phyloP scores from a whole-genome alignment of 2,888 invertebrate genomes.

The Tiliacea aurago region DNA sequence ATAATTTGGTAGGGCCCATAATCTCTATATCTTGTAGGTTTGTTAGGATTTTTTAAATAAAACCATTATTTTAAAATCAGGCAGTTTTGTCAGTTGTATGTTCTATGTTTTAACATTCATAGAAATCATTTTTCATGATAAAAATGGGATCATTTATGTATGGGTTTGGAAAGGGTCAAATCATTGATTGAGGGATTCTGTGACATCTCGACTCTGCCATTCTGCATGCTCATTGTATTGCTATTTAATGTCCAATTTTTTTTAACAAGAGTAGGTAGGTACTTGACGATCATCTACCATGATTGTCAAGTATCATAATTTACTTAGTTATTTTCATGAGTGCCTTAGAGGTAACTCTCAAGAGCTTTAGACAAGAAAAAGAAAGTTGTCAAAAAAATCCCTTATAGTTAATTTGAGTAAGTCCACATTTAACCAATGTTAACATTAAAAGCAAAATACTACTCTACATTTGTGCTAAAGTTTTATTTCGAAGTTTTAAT shows the following conservation, averaged over 20 bases:
- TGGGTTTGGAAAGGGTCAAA: neutral
- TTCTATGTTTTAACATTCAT: conserved; percentile 40
- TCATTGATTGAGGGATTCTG: neutral
- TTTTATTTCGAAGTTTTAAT: conserved; percentile 5
- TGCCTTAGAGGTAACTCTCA: neutral
- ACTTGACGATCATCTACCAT: neutral
- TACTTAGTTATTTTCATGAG: neutral
- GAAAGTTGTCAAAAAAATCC: neutral
- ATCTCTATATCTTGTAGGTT: neutral
- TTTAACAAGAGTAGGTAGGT: neutral
- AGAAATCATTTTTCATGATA: conserved; percentile 30
- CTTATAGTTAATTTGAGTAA: neutral
- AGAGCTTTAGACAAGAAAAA: neutral
- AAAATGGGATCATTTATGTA: conserved; percentile 14
- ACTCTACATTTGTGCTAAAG: neutral
- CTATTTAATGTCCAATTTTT: neutral
- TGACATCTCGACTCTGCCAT: neutral
- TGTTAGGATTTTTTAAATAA: neutral
- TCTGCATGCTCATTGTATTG: conserved; percentile 24
- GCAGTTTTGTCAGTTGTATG: conserved; percentile 16
- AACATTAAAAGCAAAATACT: neutral
- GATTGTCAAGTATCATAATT: neutral
- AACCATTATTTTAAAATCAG: neutral
- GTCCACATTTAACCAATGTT: conserved; percentile 30
- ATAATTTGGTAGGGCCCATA: conserved; percentile 1